A percentile compares a stretch with the other conserved stretches of the same genome.
phyloP scores from a whole-genome alignment of 2,113 vertebrate genomes.

The Ictalurus punctatus region DNA sequence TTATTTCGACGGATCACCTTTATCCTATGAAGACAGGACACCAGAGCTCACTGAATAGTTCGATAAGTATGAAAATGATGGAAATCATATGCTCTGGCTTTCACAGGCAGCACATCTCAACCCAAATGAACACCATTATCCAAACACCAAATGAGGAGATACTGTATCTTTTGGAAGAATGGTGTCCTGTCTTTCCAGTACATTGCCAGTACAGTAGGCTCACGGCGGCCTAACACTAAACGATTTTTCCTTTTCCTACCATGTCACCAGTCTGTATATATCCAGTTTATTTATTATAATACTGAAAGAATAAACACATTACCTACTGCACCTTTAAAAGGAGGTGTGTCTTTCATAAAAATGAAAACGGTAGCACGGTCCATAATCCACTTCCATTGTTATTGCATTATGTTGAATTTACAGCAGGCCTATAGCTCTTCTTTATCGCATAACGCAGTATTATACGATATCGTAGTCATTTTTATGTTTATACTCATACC shows the following conservation, averaged over 20 bases:
- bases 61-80: not conserved
- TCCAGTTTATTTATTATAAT: not conserved
- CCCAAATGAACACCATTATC: not conserved
- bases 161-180: not conserved
- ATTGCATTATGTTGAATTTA: not conserved
- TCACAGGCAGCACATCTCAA: not conserved
- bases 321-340: not conserved
- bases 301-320: not conserved
- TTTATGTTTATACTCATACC: not conserved
- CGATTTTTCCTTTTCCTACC: not conserved
- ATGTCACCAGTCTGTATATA: not conserved
- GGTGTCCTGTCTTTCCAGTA: not conserved
- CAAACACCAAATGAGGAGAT: not conserved
- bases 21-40: not conserved
- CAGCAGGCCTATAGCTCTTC: not conserved
- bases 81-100: not conserved
- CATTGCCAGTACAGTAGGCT: not conserved
- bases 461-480: not conserved
- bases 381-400: too few species aligned
- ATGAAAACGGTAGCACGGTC: too few species aligned
- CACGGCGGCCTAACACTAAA: not conserved
- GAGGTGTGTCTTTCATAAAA: not conserved
- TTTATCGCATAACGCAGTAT: not conserved
- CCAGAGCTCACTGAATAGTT: not conserved
- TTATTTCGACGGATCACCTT: not conserved